Percentiles rank a stretch among this genome's conserved stretches.
phyloP scores from a whole-genome alignment of 2,797 vertebrate species.

The Thripadectes ignobilis region DNA sequence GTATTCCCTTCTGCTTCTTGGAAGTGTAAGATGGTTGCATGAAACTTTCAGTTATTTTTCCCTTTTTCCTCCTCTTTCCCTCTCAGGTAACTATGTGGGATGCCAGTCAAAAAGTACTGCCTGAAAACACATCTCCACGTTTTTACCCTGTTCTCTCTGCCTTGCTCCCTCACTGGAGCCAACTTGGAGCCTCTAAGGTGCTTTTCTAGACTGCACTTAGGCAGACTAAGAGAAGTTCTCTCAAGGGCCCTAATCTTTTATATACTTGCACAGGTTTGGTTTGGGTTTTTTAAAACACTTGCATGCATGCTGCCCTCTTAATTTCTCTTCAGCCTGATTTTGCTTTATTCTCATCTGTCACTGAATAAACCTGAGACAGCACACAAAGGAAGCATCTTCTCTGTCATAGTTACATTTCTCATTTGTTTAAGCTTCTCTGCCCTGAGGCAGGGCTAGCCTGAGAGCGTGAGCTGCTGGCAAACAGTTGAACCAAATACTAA shows the following conservation, averaged over 20 bases:
- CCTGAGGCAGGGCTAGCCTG: neutral
- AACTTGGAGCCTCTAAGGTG: neutral
- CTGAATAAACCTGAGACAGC: neutral
- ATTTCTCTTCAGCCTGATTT: neutral
- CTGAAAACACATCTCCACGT: neutral
- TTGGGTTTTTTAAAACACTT: neutral
- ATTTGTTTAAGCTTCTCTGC: neutral
- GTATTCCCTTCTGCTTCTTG: neutral
- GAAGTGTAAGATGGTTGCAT: neutral
- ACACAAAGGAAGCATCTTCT: neutral
- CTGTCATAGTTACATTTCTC: neutral
- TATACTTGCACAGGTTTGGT: neutral
- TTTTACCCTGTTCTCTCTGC: neutral
- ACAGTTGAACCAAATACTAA: neutral
- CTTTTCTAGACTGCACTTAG: neutral
- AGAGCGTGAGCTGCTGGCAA: neutral
- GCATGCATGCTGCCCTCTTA: neutral
- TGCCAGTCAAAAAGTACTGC: neutral
- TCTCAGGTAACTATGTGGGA: neutral
- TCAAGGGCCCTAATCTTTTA: neutral
- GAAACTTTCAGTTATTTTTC: neutral
- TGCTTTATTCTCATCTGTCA: neutral
- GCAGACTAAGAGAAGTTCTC: neutral
- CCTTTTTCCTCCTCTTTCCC: rapidly evolving
- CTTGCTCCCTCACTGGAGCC: neutral